Evolutionary conservation across 2,113 vertebrate species (phyloP), one percentile per base, ranked within the genome.

Genomic region (Cacatua alba): DNA sequence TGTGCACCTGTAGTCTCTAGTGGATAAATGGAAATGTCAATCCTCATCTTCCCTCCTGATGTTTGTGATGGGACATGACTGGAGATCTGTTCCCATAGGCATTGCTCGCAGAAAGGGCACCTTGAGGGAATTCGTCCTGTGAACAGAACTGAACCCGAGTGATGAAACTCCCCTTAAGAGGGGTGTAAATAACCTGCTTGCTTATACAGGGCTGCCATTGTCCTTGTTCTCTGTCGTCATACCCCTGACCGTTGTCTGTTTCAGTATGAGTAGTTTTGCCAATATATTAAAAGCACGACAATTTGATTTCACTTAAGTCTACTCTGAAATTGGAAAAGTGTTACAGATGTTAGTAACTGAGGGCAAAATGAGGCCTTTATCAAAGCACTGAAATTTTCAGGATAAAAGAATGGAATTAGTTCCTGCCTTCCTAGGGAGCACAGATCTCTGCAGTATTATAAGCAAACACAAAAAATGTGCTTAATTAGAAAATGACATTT

Each of bases 131-230:
- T 97, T 98, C 94, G 96, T 96, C 88, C 94, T 93, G 96, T 92
- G 64, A 84, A 89, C 96, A 95, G 97, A 98, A 98, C 98, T 97
- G 97, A 95, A 96, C 94, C 85, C 43, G 88, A 96, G 98, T 97
- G 98, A 98, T 98, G 97, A 98, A 97, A 97, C 95, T 97, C 98
- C 97, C 98, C 96, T 94, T 97, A 97, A 97, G 97, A 97, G 95
- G 93, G 97, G 97, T 24, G 97, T 92, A 72, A 98, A 98, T 94
- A 97, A 96, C 82, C 59, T 86, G 94, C 93, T 98, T 98, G 97
- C 97, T 98, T 97, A 98, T 91, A 78, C 68, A 82, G 96, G 94
- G 79, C 96, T 97, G 51, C 91, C 85, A 15, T 59, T 59, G 57
- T 59, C 12, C 12, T 12, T 60, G 19, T 43, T 92, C 44, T 62